These are phyloP conservation scores for Alexandromys fortis DNA, from an alignment of 2,113 vertebrate species.

Conservation along the genomic window DNA sequence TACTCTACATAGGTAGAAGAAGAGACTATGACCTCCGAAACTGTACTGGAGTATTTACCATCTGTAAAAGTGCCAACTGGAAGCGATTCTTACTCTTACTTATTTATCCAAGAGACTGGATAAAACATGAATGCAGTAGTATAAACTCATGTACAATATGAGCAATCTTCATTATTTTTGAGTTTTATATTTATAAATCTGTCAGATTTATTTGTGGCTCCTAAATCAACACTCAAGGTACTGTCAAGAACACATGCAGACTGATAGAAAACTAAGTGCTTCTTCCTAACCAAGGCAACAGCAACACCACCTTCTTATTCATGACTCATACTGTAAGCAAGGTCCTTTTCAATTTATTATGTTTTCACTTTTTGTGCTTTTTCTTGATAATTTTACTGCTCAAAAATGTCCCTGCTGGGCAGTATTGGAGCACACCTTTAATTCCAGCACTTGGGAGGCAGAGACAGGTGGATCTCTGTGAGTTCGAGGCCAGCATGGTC, in stretches of 20 bases:
- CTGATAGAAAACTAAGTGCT: not conserved
- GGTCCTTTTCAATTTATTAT: not conserved
- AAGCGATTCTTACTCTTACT: not conserved
- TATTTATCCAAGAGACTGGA: not conserved
- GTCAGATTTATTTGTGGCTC: not conserved
- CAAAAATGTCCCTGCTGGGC: not conserved
- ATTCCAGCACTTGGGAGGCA: not conserved
- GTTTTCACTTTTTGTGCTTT: slow-evolving; percentile 2
- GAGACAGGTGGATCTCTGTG: not conserved
- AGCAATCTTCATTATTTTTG: not conserved
- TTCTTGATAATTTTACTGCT: slow-evolving; percentile 35
- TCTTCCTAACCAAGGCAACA: not conserved
- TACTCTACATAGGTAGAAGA: not conserved
- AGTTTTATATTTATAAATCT: not conserved
- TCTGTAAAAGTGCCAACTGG: not conserved
- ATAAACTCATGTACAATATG: slow-evolving; percentile 27
- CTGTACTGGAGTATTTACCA: not conserved
- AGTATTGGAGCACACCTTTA: not conserved
- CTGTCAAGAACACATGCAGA: not conserved
- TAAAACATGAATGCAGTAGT: not conserved
- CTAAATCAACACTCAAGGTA: not conserved
- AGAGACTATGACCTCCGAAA: not conserved
- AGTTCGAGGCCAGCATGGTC: not conserved
- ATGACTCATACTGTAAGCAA: not conserved
- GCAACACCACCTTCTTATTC: not conserved